These are phyloP conservation scores for Diploptera punctata DNA, from an alignment of 2,888 invertebrate species.

Conservation along the genomic window DNA sequence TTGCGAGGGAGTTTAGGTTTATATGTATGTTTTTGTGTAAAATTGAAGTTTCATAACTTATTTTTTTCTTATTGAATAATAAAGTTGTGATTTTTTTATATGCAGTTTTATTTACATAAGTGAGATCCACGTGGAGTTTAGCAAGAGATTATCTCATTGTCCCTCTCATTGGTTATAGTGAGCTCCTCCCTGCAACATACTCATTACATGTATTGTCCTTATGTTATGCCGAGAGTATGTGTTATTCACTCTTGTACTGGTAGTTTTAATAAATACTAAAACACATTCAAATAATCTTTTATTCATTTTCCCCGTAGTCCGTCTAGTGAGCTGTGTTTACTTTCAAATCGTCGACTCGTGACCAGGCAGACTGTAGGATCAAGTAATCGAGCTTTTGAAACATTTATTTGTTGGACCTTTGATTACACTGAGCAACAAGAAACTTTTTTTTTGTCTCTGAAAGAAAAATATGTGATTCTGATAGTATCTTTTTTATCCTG, in stretches of 20 bases:
- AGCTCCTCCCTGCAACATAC: conserved; percentile 11
- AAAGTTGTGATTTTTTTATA: conserved; percentile 7
- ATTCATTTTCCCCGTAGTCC: no score
- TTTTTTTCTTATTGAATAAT: background rate
- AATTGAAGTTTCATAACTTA: conserved; percentile 18
- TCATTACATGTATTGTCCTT: conserved; percentile 11
- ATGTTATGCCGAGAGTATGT: background rate
- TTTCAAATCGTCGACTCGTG: no score
- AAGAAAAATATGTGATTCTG: no score
- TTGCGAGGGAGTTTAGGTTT: background rate
- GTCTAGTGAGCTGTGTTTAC: no score
- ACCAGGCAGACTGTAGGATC: no score
- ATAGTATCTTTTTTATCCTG: no score
- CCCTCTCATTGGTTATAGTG: conserved; percentile 26
- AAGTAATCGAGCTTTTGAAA: no score
- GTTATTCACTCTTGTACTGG: background rate
- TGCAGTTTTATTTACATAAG: conserved; percentile 14
- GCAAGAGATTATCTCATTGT: conserved; percentile 15
- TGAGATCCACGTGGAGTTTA: conserved; percentile 29
- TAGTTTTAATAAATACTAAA: background rate
- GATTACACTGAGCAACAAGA: no score
- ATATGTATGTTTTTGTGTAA: background rate
- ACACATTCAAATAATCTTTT: no score
- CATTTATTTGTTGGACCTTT: no score
- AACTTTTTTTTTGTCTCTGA: no score